Evolutionary conservation across 2,797 vertebrate species (phyloP), one percentile per base, ranked within the genome.

Genomic region (Petrocephalus schoutedeni): DNA sequence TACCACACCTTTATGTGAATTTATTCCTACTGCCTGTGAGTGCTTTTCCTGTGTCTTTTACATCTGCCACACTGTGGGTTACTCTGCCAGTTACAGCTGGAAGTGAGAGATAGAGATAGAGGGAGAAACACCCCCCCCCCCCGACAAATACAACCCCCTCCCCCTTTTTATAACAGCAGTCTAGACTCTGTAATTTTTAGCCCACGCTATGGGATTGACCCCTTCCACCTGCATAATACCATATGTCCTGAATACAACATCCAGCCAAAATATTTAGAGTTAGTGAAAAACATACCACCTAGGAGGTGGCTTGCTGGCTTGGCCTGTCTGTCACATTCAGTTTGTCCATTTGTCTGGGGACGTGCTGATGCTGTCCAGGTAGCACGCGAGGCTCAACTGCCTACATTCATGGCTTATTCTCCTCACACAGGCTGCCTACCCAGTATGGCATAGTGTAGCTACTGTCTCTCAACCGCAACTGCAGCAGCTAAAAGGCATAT

Each of bases 191-290:
- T 77, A 9, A 77, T n/a, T 77, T 77, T 77, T 77, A 45, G 71
- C 71, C 71, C 32, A 77, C 41, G 45, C 71, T 77, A 41, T 86
- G 85, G 10, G 58, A 89, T 80, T 90, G 90, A 91, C 91, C 91
- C 90, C 90, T 80, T 87, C 89, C 89, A 89, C 91, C 90, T 56
- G 86, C 54, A 88, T 91, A 91, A 90, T 91, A 91, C 89, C 87
- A 90, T 89, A 88, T n/a, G 88, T 85, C 90, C 89, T 89, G 90
- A 91, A 90, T 90, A 91, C 91, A 89, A 90, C 90, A 90, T 92
- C 89, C 89, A 90, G 90, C 91, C 92, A 92, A 91, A 92, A 91
- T 92, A 91, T 92, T 92, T 92, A 92, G 90, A 89, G 90, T 88
- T 88, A 88, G 85, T 90, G 90, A 91, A 89, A 91, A 90, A 91